Percentiles rank a stretch among this genome's conserved stretches.
Evolutionary conservation across 2,113 vertebrate genomes (phyloP).

Genomic region (Corvus cornix): DNA sequence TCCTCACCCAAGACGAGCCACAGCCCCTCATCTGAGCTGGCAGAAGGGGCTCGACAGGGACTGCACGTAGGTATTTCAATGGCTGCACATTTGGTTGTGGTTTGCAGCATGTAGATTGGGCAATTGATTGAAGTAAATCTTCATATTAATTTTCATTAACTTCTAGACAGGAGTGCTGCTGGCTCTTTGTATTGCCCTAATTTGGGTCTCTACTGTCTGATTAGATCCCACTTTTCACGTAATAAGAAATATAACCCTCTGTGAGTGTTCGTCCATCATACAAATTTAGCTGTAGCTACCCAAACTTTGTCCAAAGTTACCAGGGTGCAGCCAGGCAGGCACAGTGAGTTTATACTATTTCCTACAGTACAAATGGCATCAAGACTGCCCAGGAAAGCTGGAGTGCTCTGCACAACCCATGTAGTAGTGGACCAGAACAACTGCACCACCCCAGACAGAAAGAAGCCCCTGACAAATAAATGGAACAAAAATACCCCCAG

Average conservation of each 20-base stretch:
- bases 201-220: neutral
- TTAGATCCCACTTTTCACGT: neutral
- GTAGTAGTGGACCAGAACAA: neutral
- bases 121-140: neutral
- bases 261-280: neutral
- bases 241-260: neutral
- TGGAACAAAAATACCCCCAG: neutral
- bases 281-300: neutral
- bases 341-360: neutral
- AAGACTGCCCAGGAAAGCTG: neutral
- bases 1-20: neutral
- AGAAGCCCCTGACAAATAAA: neutral
- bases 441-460: neutral
- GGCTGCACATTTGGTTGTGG: neutral
- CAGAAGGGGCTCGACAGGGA: neutral
- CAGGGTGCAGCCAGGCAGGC: neutral
- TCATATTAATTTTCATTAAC: rapidly evolving
- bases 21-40: neutral
- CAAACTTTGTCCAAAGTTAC: neutral
- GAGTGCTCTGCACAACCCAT: neutral
- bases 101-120: neutral
- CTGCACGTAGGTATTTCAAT: rapidly evolving
- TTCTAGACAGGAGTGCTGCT: neutral
- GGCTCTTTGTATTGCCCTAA: neutral
- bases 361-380: neutral